Conservation (phyloP, 1,140 invertebrate species). For the Matsumurasca onukii region DNA sequence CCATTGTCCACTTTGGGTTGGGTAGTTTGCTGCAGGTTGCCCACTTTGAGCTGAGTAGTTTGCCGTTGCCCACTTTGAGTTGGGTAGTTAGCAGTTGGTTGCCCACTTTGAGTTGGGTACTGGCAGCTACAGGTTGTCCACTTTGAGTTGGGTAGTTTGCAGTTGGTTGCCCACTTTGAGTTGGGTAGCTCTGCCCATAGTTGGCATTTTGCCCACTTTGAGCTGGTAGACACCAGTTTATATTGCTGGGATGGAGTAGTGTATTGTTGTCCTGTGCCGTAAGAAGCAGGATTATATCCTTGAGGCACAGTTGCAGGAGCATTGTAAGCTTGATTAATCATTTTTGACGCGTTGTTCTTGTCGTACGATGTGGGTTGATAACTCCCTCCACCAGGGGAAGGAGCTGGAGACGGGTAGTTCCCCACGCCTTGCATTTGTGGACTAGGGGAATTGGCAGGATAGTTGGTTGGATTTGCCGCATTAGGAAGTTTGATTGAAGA, state of each 20-base stretch:
- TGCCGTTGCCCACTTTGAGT: too few species aligned
- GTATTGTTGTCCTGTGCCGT: not conserved
- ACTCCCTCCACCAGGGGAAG: not conserved
- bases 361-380: not conserved
- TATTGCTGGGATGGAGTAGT: too few species aligned
- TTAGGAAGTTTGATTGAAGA: not conserved
- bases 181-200: not conserved
- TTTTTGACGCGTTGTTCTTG: too few species aligned
- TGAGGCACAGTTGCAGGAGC: not conserved
- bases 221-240: too few species aligned
- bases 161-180: not conserved
- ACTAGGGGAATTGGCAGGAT: not conserved
- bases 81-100: too few species aligned
- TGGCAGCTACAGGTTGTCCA: too few species aligned
- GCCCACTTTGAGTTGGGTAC: too few species aligned
- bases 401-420: not conserved
- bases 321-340: not conserved
- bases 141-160: not conserved
- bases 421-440: conserved; percentile 2
- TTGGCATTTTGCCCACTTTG: not conserved
- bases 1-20: too few species aligned
- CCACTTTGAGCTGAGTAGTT: too few species aligned
- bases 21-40: too few species aligned
- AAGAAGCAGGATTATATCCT: not conserved
- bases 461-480: not conserved